Percentiles rank a stretch among this genome's conserved stretches.
Evolutionary conservation across 2,113 vertebrate genomes (phyloP).

Genomic region (Noctilio leporinus): DNA sequence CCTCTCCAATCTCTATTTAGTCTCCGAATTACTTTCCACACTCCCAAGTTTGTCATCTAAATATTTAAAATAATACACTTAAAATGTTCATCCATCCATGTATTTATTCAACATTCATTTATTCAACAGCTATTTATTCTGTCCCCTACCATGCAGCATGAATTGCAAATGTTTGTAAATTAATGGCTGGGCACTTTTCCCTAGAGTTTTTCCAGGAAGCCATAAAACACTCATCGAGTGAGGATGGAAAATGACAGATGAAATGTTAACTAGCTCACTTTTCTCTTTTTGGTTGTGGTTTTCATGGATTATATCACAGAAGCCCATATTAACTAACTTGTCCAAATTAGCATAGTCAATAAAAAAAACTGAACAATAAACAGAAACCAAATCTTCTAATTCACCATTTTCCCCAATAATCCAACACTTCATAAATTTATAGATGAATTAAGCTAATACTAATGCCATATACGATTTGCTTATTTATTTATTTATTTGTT

Average conservation of each 20-base stretch:
- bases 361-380: not conserved
- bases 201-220: not conserved
- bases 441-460: not conserved
- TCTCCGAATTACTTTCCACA: not conserved
- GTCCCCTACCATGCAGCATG: not conserved
- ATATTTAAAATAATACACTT: not conserved
- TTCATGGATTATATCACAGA: not conserved
- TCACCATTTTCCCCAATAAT: not conserved
- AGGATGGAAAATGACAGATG: not conserved
- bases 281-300: not conserved
- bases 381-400: fast-evolving
- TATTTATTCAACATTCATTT: not conserved
- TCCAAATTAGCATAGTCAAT: not conserved
- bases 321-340: not conserved
- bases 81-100: not conserved
- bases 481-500: not conserved
- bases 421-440: not conserved
- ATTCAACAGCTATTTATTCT: not conserved
- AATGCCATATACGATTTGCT: not conserved
- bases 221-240: not conserved
- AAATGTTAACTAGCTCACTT: not conserved
- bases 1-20: not conserved
- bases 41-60: not conserved
- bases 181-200: not conserved
- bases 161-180: not conserved